phyloP scores from a whole-genome alignment of 2,797 vertebrate species.

The Synanceia verrucosa region DNA sequence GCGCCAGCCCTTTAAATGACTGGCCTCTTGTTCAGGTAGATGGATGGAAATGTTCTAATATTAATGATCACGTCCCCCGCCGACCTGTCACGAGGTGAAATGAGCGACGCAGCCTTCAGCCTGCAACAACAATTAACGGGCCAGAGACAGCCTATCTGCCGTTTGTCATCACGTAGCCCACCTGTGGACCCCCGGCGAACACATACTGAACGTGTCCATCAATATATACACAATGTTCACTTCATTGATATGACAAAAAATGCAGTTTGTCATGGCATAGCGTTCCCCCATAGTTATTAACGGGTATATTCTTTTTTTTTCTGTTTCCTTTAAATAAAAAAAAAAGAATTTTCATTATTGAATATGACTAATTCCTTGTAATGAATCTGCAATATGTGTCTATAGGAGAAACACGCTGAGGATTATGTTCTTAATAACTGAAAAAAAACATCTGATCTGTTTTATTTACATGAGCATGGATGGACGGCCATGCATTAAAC shows the following conservation, averaged over 20 bases:
- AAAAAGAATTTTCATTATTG: neutral
- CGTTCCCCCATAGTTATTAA: slow-evolving; percentile 16
- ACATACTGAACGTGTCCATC: slow-evolving; percentile 57
- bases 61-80: slow-evolving; percentile 77
- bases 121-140: slow-evolving; percentile 83
- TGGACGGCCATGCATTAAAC: slow-evolving; percentile 14
- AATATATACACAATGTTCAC: slow-evolving; percentile 44
- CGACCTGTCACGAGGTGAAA: slow-evolving; percentile 76
- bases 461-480: slow-evolving; percentile 21
- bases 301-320: neutral
- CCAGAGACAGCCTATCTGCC: slow-evolving; percentile 51
- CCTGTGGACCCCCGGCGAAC: slow-evolving; percentile 67
- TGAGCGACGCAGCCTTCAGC: slow-evolving; percentile 79
- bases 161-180: slow-evolving; percentile 77
- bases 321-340: slow-evolving; percentile 4
- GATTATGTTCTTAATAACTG: slow-evolving; percentile 33
- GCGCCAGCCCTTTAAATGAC: slow-evolving; percentile 71
- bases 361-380: neutral
- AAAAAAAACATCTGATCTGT: slow-evolving; percentile 17
- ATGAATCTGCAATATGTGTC: neutral
- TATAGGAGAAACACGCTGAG: neutral
- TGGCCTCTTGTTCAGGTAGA: slow-evolving; percentile 69
- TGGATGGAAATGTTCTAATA: slow-evolving; percentile 77
- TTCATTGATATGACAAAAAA: slow-evolving; percentile 37
- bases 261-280: slow-evolving; percentile 4